A percentile compares a stretch with the other conserved stretches of the same genome.
phyloP scores from a whole-genome alignment of 2,888 invertebrate genomes.

The Lepidocyrtoides sp. region DNA sequence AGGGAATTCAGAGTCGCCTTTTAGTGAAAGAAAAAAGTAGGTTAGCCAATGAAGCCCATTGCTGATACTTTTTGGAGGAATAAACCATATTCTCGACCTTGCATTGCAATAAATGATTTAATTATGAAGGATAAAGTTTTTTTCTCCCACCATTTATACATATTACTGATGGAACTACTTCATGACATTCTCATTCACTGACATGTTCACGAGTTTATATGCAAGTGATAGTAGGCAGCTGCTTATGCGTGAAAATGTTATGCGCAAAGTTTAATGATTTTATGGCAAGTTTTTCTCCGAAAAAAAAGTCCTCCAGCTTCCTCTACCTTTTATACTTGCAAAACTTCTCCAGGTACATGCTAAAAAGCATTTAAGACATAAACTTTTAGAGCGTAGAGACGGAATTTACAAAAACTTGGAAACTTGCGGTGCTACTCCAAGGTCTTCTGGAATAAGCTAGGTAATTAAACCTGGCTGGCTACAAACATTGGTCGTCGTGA shows the following conservation, averaged over 20 bases:
- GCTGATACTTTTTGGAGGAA: background rate
- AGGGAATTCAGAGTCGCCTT: too few relatives aligned
- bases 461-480: background rate
- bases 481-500: background rate
- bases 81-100: background rate
- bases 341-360: background rate
- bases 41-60: too few relatives aligned
- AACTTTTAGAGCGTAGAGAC: background rate
- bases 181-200: background rate
- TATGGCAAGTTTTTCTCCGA: background rate
- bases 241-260: conserved; percentile 10
- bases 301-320: background rate
- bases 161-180: background rate
- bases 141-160: background rate
- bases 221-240: background rate
- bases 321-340: background rate
- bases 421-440: background rate
- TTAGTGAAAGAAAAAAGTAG: too few relatives aligned
- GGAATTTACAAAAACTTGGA: conserved; percentile 1
- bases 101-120: conserved; percentile 26
- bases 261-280: background rate
- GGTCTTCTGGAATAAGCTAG: background rate
- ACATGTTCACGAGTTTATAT: background rate
- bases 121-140: conserved; percentile 17
- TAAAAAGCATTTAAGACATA: background rate